Conservation (phyloP, 2,888 invertebrate genomes). For the Phrixothrix hirtus region DNA sequence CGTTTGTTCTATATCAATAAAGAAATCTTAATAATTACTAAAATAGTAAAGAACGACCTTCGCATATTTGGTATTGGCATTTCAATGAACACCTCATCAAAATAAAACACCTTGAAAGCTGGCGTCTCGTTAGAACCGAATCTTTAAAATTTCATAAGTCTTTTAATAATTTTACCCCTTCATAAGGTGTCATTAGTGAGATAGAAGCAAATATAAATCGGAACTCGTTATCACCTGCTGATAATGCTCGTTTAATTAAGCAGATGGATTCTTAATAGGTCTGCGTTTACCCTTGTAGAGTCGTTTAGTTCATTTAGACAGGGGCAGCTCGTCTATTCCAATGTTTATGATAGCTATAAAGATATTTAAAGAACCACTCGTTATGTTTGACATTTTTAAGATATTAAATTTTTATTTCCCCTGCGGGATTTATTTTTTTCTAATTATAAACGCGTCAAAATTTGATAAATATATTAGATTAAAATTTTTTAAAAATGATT, state of each 20-base stretch:
- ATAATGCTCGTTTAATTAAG: constrained; percentile 26
- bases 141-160: no score
- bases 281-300: constrained; percentile 20
- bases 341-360: no score
- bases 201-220: constrained; percentile 18
- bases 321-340: constrained; percentile 13
- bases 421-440: no score
- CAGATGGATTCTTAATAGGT: constrained; percentile 26
- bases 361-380: no score
- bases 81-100: background rate
- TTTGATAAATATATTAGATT: no score
- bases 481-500: no score
- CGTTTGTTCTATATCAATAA: constrained; percentile 1
- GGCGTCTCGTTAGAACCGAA: background rate
- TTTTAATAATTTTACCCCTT: no score
- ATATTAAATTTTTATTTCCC: no score
- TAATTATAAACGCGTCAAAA: no score
- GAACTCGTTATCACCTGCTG: constrained; percentile 24
- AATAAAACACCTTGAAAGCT: background rate
- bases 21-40: constrained; percentile 10
- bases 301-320: constrained; percentile 8
- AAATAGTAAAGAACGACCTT: constrained; percentile 5
- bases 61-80: background rate
- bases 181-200: constrained; percentile 10
- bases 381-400: no score